Evolutionary conservation across 1,140 invertebrate genomes (phyloP).

Genomic region (Olivierus martensii): DNA sequence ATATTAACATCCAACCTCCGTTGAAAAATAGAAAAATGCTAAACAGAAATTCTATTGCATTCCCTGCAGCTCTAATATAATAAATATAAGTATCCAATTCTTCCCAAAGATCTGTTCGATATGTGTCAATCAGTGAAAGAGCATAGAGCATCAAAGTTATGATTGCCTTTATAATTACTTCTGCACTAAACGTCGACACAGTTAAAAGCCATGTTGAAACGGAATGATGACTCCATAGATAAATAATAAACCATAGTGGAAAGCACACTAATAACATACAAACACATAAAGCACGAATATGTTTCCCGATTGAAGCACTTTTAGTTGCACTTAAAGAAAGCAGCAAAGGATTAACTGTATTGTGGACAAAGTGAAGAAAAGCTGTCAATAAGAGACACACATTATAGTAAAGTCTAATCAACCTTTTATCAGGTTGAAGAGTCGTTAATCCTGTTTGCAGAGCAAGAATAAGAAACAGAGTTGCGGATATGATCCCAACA

Average conservation of each 20-base stretch:
- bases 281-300: constrained; percentile 62
- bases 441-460: constrained; percentile 82
- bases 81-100: constrained; percentile 87
- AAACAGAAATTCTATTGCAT: constrained; percentile 68
- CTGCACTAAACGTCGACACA: constrained; percentile 72
- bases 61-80: constrained; percentile 72
- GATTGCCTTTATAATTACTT: constrained; percentile 49
- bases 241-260: constrained; percentile 56
- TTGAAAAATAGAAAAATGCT: constrained; percentile 91
- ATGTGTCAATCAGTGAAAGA: constrained; percentile 75
- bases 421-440: constrained; percentile 69
- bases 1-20: constrained; percentile 81
- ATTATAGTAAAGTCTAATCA: constrained; percentile 72
- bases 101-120: constrained; percentile 77
- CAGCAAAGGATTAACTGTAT: constrained; percentile 66
- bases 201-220: constrained; percentile 82
- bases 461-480: constrained; percentile 88
- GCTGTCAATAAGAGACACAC: constrained; percentile 81
- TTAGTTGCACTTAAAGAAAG: constrained; percentile 77
- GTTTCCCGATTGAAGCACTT: constrained; percentile 62
- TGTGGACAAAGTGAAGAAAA: constrained; percentile 56
- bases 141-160: constrained; percentile 77
- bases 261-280: constrained; percentile 68
- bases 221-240: constrained; percentile 68
- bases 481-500: constrained; percentile 74